Conservation (phyloP, 2,888 invertebrate species). For the Horisme vitalbata region DNA sequence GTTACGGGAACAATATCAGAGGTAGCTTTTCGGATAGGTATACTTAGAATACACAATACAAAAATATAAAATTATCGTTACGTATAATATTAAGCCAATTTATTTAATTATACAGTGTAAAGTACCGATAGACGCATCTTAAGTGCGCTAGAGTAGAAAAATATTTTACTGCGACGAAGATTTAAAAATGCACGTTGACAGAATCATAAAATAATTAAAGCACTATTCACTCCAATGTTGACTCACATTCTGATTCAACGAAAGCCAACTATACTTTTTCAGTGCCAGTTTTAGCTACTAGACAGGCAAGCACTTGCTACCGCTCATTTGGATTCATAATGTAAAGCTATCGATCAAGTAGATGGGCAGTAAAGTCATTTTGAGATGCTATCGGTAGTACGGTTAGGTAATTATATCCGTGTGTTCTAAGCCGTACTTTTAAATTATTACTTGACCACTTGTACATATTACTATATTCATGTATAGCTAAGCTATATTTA, state of each 20-base stretch:
- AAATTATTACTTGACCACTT: too few relatives aligned
- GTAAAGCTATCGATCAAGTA: constrained; percentile 35
- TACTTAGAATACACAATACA: too few relatives aligned
- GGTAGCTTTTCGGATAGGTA: too few relatives aligned
- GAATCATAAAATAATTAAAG: constrained; percentile 4
- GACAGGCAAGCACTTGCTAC: constrained; percentile 8
- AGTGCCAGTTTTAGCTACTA: constrained; percentile 22
- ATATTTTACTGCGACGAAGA: too few relatives aligned
- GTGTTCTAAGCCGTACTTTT: constrained; percentile 5
- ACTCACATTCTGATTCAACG: constrained; percentile 21
- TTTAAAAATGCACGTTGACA: not conserved
- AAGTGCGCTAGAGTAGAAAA: too few relatives aligned
- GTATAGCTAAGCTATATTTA: too few relatives aligned
- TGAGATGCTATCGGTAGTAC: constrained; percentile 31
- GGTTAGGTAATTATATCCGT: constrained; percentile 30
- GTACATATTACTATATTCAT: too few relatives aligned
- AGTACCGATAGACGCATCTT: too few relatives aligned
- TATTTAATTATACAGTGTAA: too few relatives aligned
- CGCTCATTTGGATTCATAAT: constrained; percentile 27
- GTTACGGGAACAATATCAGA: not conserved
- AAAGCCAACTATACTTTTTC: constrained; percentile 1
- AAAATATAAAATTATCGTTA: too few relatives aligned
- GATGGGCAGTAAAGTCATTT: constrained; percentile 33
- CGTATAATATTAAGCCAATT: too few relatives aligned
- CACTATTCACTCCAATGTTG: constrained; percentile 8